Percentiles rank a stretch among this genome's conserved stretches.
Evolutionary conservation across 2,888 invertebrate species (phyloP).

Genomic region (Parnassius glacialis): DNA sequence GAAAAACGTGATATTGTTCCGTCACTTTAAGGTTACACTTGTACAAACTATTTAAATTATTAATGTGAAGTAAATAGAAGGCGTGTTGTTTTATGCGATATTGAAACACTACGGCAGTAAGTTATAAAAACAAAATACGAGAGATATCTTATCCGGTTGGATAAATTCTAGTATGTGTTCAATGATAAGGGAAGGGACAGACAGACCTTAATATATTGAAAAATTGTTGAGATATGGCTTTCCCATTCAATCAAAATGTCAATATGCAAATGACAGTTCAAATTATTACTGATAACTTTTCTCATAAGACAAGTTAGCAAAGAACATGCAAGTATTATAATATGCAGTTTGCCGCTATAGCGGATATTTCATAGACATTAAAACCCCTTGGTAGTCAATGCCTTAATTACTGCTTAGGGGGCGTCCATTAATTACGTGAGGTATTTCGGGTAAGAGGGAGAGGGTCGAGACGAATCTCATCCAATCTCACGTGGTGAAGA

Average conservation of each 20-base stretch:
- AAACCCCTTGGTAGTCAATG: too few species aligned
- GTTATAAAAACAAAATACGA: constrained; percentile 19
- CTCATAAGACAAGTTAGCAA: too few species aligned
- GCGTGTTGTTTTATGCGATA: constrained; percentile 15
- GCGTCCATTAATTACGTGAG: too few species aligned
- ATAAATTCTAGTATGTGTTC: constrained; percentile 26
- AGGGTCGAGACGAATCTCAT: too few species aligned
- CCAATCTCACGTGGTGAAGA: too few species aligned
- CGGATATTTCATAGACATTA: too few species aligned
- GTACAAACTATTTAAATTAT: constrained; percentile 13
- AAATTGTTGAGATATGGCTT: constrained; percentile 2
- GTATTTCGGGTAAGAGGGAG: too few species aligned
- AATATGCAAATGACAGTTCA: neutral
- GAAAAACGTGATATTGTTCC: constrained; percentile 8
- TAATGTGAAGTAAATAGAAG: constrained; percentile 15
- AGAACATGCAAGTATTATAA: too few species aligned
- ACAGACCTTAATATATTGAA: constrained; percentile 15
- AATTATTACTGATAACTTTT: neutral
- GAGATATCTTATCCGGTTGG: constrained; percentile 27
- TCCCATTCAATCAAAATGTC: neutral
- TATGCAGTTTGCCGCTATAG: too few species aligned
- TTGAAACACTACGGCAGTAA: neutral
- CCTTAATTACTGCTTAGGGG: too few species aligned
- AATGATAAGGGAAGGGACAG: constrained; percentile 20
- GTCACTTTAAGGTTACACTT: constrained; percentile 14